Conservation (phyloP, 1,140 invertebrate genomes). For the Drosophila trapezifrons region DNA sequence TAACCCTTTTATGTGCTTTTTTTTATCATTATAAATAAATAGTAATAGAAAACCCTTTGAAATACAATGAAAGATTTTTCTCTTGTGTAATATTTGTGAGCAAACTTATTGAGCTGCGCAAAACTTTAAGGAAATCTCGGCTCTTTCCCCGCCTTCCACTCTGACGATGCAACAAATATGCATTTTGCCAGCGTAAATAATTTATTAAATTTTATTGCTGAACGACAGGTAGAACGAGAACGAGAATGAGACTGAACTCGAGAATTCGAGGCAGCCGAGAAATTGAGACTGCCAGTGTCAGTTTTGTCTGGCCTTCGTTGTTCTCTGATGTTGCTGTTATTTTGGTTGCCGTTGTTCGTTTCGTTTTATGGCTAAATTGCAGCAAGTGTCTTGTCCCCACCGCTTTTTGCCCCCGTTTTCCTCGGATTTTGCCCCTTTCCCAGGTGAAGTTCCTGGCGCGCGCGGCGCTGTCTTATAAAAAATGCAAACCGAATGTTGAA, state of each 20-base stretch:
- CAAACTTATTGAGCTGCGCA: conserved; percentile 27
- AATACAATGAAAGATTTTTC: background rate
- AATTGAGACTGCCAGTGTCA: conserved; percentile 61
- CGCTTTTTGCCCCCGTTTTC: background rate
- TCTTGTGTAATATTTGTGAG: background rate
- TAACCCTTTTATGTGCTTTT: too few species aligned
- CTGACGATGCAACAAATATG: conserved; percentile 55
- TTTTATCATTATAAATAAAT: too few species aligned
- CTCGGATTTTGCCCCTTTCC: background rate
- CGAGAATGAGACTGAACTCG: conserved; percentile 6
- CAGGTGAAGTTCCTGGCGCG: conserved; percentile 41
- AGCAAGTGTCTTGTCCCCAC: conserved; percentile 51
- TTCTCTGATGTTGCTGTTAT: conserved; percentile 33
- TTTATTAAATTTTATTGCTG: conserved; percentile 77
- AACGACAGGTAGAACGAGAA: conserved; percentile 51
- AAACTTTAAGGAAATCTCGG: conserved; percentile 44
- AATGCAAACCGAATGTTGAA: conserved; percentile 68
- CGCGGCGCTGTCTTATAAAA: conserved; percentile 57
- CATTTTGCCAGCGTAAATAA: conserved; percentile 72
- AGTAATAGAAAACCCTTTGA: background rate
- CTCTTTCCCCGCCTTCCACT: conserved; percentile 2
- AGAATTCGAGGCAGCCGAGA: conserved; percentile 12
- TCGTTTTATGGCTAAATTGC: conserved; percentile 49
- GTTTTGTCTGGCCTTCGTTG: conserved; percentile 53
- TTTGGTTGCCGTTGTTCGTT: conserved; percentile 41